Conservation (phyloP, 2,113 vertebrate species). For the Xenus cinereus region DNA sequence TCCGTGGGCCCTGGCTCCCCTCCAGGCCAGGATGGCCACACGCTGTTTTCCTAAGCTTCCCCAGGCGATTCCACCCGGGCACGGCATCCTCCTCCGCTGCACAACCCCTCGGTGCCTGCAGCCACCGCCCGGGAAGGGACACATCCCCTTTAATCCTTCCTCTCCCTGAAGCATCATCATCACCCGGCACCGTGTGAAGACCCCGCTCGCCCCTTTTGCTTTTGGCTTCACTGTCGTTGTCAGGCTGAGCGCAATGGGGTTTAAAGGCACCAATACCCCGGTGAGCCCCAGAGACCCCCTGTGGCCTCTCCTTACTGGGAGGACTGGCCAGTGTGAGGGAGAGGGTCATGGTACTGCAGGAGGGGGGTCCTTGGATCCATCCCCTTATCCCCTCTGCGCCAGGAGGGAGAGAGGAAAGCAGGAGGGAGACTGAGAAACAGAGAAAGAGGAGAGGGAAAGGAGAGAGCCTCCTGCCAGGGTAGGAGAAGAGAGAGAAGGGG, state of each 20-base stretch:
- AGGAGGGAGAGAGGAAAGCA: neutral
- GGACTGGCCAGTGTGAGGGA: neutral
- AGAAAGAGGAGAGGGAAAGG: neutral
- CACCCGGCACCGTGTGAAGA: neutral
- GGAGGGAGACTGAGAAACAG: neutral
- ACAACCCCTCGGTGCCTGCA: neutral
- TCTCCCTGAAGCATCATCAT: neutral
- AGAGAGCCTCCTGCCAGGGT: neutral
- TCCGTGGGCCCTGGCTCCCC: neutral
- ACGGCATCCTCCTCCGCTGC: neutral
- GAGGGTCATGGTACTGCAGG: neutral
- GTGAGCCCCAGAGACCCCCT: neutral
- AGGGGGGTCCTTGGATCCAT: neutral
- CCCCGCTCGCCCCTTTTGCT: neutral
- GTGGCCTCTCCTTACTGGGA: neutral
- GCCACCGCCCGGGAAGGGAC: accelerated
- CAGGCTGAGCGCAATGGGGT: accelerated
- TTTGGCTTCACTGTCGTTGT: accelerated
- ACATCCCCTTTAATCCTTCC: neutral
- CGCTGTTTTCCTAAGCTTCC: neutral
- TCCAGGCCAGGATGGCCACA: neutral
- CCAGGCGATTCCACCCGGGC: neutral
- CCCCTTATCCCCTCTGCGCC: neutral
- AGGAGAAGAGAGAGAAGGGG: neutral
- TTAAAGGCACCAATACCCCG: neutral